Conservation (phyloP, 2,888 invertebrate genomes). For the Platycnemis pennipes region DNA sequence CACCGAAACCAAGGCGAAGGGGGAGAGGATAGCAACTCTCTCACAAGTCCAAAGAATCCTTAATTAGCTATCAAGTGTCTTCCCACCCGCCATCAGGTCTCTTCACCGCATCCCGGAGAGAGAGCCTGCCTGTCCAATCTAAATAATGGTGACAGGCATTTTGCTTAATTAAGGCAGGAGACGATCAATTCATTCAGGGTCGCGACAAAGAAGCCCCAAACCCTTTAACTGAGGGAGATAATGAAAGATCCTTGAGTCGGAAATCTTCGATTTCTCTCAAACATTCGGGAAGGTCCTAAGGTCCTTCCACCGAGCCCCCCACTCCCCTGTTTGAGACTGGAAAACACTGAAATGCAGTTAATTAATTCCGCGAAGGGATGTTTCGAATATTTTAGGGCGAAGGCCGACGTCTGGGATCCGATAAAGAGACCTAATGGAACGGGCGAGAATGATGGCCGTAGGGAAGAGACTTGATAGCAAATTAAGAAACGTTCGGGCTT, state of each 20-base stretch:
- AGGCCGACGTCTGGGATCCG: too few species aligned
- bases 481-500: too few species aligned
- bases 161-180: not conserved
- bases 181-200: not conserved
- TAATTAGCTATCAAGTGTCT: not conserved
- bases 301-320: too few species aligned
- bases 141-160: not conserved
- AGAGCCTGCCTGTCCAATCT: not conserved
- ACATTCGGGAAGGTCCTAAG: not conserved
- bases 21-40: not conserved
- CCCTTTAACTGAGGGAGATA: not conserved
- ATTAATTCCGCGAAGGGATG: not conserved
- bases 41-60: not conserved
- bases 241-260: not conserved
- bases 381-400: too few species aligned
- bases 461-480: too few species aligned
- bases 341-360: not conserved
- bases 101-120: not conserved
- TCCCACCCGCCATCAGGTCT: not conserved
- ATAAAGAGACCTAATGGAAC: too few species aligned
- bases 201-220: not conserved
- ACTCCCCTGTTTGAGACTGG: not conserved
- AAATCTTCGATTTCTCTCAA: not conserved
- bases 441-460: too few species aligned
- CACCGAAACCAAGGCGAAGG: not conserved